Base-by-base conservation (phyloP, 2,113 vertebrate genomes). In the Phycodurus eques region DNA sequence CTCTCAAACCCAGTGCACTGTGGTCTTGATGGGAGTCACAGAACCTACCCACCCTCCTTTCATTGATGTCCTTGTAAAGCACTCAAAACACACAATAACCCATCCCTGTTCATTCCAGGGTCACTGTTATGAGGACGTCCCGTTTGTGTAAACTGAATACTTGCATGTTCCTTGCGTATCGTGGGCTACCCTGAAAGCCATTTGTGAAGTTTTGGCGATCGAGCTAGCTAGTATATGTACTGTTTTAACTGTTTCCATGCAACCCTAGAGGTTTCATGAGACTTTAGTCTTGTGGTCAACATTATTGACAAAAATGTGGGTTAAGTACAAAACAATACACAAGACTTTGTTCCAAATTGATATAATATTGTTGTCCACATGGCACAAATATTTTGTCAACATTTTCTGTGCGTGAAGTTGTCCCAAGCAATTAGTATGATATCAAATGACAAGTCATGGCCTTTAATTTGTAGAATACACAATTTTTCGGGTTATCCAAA, bases 71-170 rank as follows among this genome's bases (percentile, higher is more conserved):
- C 86, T 87, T 89, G 88, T 85, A 87, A 90, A 91, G 89, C 88
- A 89, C 88, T 90, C 86, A 83, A 74, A 87, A 86, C 85, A 82
- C 80, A 89, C 87, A 89, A 85, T 84, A 85, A 84, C 78, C 80
- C 78, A 60, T 87, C 78, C 79, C 84, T 72, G 83, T 88, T 79
- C 62, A 74, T 84, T 89, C 78, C 74, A 51, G 82, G 86, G 83
- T 88, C 86, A 83, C 84, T 66, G 72, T 87, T 88, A 76, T 79
- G 68, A 86, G 78, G 64, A 85, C 74, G 71, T 85, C 88, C 83
- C 83, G 88, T 91, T 91, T 89, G 89, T 91, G 87, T 89, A 82
- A 88, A 89, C 81, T 88, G 85, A 90, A 86, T 90, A 76, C 77
- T 87, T 82, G 85, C 77, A 83, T 90, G 90, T 88, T 81, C 75